Percentiles rank a stretch among this genome's conserved stretches.
phyloP scores from a whole-genome alignment of 2,797 vertebrate genomes.

The Phrynocephalus vlangalii region DNA sequence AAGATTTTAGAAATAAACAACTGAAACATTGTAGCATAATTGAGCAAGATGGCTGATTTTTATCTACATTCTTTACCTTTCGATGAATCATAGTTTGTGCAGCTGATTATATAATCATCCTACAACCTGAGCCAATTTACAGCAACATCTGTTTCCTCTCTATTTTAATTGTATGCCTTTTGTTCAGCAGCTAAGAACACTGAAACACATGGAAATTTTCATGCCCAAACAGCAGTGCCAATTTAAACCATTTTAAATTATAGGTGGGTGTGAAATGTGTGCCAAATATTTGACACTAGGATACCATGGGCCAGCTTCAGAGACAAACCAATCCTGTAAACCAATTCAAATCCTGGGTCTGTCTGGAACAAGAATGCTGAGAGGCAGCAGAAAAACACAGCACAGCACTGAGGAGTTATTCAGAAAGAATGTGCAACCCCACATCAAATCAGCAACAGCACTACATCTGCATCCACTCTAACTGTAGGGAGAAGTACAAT shows the following conservation, averaged over 20 bases:
- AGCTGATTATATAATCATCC: neutral
- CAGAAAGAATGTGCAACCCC: neutral
- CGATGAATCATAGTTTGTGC: neutral
- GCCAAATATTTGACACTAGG: neutral
- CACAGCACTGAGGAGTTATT: neutral
- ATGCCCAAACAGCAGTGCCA: neutral
- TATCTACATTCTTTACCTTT: neutral
- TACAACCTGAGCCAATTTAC: slow-evolving; percentile 16
- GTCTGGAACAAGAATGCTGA: neutral
- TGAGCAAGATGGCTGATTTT: neutral
- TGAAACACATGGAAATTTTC: slow-evolving; percentile 15
- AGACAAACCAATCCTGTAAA: neutral
- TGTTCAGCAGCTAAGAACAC: neutral
- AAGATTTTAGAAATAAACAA: neutral
- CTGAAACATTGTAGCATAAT: neutral
- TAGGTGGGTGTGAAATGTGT: neutral
- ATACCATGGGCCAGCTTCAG: neutral
- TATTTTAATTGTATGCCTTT: neutral
- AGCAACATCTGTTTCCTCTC: neutral
- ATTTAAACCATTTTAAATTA: slow-evolving; percentile 35
- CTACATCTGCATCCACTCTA: neutral
- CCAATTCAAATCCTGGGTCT: neutral
- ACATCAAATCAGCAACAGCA: neutral
- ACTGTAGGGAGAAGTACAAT: neutral
- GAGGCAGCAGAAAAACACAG: neutral